These are phyloP conservation scores for Chauna torquata DNA, from an alignment of 2,113 vertebrate genomes.

Conservation along the genomic window DNA sequence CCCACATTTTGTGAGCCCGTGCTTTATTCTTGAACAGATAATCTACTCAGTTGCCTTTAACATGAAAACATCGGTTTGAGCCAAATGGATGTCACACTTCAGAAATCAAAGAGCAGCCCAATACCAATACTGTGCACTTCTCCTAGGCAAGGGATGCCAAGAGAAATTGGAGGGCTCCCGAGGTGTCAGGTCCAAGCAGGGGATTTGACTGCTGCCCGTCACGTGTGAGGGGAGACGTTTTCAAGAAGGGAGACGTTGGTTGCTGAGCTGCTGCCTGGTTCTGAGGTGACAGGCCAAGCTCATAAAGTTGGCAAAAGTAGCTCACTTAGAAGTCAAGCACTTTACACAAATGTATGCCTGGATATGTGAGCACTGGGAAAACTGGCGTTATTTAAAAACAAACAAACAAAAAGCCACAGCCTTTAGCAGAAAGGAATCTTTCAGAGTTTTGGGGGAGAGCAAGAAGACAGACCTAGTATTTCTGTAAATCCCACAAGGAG, in stretches of 20 bases:
- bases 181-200: background rate
- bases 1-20: background rate
- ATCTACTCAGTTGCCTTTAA: background rate
- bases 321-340: background rate
- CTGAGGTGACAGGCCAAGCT: background rate
- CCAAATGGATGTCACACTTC: background rate
- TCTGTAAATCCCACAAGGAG: background rate
- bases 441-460: background rate
- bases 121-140: background rate
- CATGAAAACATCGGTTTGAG: background rate
- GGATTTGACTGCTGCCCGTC: background rate
- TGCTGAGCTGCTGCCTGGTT: background rate
- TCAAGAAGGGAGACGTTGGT: background rate
- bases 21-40: background rate
- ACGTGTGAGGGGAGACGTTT: fast-evolving
- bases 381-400: background rate
- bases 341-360: background rate
- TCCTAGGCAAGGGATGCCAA: background rate
- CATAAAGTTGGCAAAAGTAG: background rate
- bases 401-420: background rate
- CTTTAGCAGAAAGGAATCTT: background rate
- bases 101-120: background rate
- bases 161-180: background rate
- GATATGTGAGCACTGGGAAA: background rate
- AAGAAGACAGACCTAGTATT: background rate